phyloP scores from a whole-genome alignment of 92 coral and sea anemone species.

The Palythoa caribaeorum region DNA sequence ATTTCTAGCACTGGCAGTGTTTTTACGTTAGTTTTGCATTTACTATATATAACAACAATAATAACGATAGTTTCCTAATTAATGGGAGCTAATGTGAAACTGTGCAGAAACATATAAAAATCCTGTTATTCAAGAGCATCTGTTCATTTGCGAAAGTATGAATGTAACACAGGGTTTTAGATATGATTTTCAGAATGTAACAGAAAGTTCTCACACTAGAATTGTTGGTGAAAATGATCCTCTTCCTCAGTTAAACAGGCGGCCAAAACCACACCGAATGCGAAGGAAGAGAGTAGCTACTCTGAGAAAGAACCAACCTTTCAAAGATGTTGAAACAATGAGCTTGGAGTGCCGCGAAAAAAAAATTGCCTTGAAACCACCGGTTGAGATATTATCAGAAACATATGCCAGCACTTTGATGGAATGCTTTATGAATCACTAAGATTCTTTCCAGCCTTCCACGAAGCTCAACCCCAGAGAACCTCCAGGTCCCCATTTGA shows the following conservation, averaged over 20 bases:
- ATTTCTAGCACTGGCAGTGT: too few relatives aligned
- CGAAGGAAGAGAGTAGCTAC: constrained; percentile 36
- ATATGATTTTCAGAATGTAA: constrained; percentile 23
- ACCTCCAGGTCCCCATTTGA: constrained; percentile 35
- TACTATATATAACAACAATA: too few relatives aligned
- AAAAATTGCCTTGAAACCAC: constrained; percentile 23
- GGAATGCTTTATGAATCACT: constrained; percentile 35
- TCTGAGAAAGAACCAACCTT: constrained; percentile 54
- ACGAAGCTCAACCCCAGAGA: constrained; percentile 25
- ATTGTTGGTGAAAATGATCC: background rate
- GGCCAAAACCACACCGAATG: constrained; percentile 5
- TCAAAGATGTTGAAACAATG: constrained; percentile 23
- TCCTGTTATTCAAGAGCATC: too few relatives aligned
- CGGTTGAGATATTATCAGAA: background rate
- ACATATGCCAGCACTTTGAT: background rate
- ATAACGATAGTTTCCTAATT: too few relatives aligned
- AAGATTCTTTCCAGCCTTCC: constrained; percentile 24
- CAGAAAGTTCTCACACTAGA: background rate
- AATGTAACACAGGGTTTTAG: constrained; percentile 16
- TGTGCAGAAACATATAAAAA: too few relatives aligned
- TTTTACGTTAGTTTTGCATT: too few relatives aligned
- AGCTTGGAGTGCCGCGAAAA: constrained; percentile 47
- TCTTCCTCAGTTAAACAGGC: constrained; percentile 10
- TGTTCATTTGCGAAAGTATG: background rate
- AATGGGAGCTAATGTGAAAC: too few relatives aligned